Conservation (phyloP, 2,888 invertebrate genomes). For the Dromius quadrimaculatus region DNA sequence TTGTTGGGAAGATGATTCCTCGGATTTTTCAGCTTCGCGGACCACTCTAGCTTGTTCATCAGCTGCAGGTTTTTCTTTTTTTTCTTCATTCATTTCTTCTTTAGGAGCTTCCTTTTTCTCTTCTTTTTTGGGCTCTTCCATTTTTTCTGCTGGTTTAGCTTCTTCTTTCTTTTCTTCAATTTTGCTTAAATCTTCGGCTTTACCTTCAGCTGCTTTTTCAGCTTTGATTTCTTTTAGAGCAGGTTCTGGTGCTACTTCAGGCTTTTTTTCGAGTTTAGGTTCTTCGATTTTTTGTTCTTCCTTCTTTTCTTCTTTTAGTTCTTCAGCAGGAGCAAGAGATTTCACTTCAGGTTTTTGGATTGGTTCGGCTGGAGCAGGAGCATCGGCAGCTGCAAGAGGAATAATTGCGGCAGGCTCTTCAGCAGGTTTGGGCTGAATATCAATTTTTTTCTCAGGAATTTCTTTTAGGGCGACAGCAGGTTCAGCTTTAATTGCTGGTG, state of each 20-base stretch:
- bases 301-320: slow-evolving; percentile 49
- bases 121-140: slow-evolving; percentile 52
- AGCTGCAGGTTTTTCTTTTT: slow-evolving; percentile 58
- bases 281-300: slow-evolving; percentile 48
- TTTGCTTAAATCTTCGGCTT: slow-evolving; percentile 58
- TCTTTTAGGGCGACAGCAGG: slow-evolving; percentile 52
- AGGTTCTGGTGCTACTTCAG: slow-evolving; percentile 43
- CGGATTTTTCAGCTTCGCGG: slow-evolving; percentile 47
- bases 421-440: slow-evolving; percentile 57
- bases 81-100: slow-evolving; percentile 59
- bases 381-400: slow-evolving; percentile 65
- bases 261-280: slow-evolving; percentile 59
- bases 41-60: slow-evolving; percentile 50
- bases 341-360: slow-evolving; percentile 61
- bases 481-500: slow-evolving; percentile 61
- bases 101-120: slow-evolving; percentile 57
- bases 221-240: slow-evolving; percentile 18
- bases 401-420: slow-evolving; percentile 64
- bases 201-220: slow-evolving; percentile 46
- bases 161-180: slow-evolving; percentile 59
- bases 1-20: slow-evolving; percentile 46
- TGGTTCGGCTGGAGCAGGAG: slow-evolving; percentile 65
- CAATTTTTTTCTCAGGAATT: slow-evolving; percentile 52
- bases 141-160: slow-evolving; percentile 55
- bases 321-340: slow-evolving; percentile 51